Conservation (phyloP, 1,140 invertebrate species). For the Calliopsis andreniformis region DNA sequence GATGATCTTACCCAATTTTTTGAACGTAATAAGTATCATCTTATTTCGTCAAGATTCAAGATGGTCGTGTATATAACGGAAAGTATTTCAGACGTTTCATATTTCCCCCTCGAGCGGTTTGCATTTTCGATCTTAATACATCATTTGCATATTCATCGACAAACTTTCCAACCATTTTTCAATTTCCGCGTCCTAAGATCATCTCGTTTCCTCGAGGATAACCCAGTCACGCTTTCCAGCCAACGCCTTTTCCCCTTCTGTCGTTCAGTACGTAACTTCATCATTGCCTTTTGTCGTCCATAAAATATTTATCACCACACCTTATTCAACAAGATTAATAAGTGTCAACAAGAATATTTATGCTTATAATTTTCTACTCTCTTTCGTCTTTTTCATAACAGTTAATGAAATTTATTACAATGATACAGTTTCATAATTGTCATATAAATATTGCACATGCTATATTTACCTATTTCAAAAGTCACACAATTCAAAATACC, state of each 20-base stretch:
- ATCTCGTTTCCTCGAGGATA: slow-evolving; percentile 34
- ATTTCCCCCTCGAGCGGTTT: slow-evolving; percentile 26
- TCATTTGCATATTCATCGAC: slow-evolving; percentile 64
- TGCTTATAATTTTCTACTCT: not conserved
- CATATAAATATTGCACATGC: too few species aligned
- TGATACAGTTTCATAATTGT: slow-evolving; percentile 6
- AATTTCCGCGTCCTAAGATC: slow-evolving; percentile 57
- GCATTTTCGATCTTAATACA: slow-evolving; percentile 49
- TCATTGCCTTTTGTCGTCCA: slow-evolving; percentile 16
- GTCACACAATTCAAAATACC: too few species aligned
- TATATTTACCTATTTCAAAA: too few species aligned
- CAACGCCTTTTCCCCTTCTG: slow-evolving; percentile 14
- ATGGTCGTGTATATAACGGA: slow-evolving; percentile 9
- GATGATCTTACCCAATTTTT: not conserved
- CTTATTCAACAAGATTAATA: slow-evolving; percentile 3
- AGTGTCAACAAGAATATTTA: slow-evolving; percentile 7
- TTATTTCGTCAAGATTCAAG: not conserved
- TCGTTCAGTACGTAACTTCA: slow-evolving; percentile 9
- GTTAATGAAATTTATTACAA: not conserved
- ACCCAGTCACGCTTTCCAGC: slow-evolving; percentile 28
- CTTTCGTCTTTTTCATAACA: not conserved
- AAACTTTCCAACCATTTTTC: slow-evolving; percentile 65
- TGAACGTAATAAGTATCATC: slow-evolving; percentile 6
- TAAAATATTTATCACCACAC: slow-evolving; percentile 7
- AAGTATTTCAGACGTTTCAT: slow-evolving; percentile 42